Conservation (phyloP, 1,140 invertebrate species). For the Neotoxoptera formosana region DNA sequence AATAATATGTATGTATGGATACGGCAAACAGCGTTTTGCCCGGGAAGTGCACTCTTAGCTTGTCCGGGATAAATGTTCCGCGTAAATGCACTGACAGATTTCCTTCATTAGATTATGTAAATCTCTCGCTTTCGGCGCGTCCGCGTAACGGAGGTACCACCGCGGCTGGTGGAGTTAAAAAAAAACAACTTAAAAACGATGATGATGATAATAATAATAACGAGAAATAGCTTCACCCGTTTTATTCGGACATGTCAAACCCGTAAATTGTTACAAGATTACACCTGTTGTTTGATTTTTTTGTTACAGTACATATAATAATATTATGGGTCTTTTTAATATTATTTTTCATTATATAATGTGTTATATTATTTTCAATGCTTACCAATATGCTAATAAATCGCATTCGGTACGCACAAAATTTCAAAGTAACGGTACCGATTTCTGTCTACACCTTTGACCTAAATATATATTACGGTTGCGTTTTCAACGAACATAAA, state of each 20-base stretch:
- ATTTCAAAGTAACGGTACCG: neutral
- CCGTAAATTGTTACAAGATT: neutral
- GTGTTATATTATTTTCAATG: neutral
- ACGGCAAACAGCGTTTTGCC: neutral
- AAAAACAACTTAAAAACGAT: neutral
- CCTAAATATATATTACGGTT: conserved; percentile 34
- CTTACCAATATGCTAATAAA: neutral
- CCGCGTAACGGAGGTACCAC: neutral
- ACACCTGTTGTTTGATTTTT: neutral
- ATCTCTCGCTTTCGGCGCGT: neutral
- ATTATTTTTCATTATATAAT: neutral
- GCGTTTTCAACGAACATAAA: conserved; percentile 48
- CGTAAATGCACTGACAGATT: neutral
- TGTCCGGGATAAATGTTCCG: neutral
- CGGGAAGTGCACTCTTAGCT: conserved; percentile 2
- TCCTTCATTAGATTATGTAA: conserved; percentile 38
- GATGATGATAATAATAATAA: neutral
- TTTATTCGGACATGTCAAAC: neutral
- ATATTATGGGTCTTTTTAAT: too few relatives aligned
- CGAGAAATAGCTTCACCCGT: neutral
- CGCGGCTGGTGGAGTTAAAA: neutral
- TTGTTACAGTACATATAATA: neutral
- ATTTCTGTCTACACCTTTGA: conserved; percentile 38
- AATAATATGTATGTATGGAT: neutral
- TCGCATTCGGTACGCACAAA: neutral